Evolutionary conservation across 2,113 vertebrate species (phyloP).

Genomic region (Bujurquina vittata): DNA sequence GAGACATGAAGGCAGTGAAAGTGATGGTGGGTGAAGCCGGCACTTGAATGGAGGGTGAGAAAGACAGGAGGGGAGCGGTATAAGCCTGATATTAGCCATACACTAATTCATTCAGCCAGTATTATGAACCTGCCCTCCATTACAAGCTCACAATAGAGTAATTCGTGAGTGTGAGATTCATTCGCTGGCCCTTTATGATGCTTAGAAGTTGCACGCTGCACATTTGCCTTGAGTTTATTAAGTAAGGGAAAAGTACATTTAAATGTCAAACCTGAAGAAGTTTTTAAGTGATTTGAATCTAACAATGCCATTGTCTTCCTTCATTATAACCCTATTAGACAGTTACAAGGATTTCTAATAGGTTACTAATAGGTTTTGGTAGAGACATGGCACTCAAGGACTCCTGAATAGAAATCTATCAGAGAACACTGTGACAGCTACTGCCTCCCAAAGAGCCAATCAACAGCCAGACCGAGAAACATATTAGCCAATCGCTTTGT

Average conservation of each 20-base stretch:
- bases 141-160: constrained; percentile 45
- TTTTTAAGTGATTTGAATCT: constrained; percentile 4
- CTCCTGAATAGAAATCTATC: not conserved
- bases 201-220: not conserved
- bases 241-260: not conserved
- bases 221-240: constrained; percentile 5
- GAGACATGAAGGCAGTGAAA: not conserved
- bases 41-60: constrained; percentile 13
- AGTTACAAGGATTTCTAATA: not conserved
- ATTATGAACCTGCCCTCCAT: constrained; percentile 47
- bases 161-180: constrained; percentile 31
- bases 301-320: not conserved
- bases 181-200: constrained; percentile 19
- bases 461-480: no score
- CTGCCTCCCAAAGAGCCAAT: not conserved
- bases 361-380: not conserved
- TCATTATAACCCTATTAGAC: not conserved
- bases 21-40: constrained; percentile 1
- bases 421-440: not conserved
- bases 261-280: not conserved
- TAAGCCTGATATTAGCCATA: constrained; percentile 24
- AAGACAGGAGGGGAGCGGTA: constrained; percentile 15
- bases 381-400: not conserved
- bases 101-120: constrained; percentile 39
- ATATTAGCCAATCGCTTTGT: not conserved